These are phyloP conservation scores for Sebastes ruberrimus DNA, from an alignment of 2,797 vertebrate species.

Conservation along the genomic window DNA sequence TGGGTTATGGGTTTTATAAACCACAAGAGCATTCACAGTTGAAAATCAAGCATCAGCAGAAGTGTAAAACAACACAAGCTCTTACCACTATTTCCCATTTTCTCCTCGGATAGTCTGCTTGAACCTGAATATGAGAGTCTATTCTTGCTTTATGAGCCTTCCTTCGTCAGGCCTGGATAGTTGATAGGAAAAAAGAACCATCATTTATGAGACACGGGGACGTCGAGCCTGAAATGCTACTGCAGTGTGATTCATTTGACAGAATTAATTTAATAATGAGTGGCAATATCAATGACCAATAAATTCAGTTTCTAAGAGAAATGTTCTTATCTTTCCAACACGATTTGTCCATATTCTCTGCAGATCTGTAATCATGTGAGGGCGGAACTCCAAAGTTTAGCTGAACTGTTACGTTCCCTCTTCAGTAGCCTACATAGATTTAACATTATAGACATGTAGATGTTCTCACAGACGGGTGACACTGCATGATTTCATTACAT, in stretches of 20 bases:
- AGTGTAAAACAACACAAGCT: background rate
- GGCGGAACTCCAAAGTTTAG: background rate
- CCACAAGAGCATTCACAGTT: background rate
- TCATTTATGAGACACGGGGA: background rate
- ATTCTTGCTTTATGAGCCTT: background rate
- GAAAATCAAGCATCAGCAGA: background rate
- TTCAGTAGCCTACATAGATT: background rate
- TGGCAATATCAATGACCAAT: too few species aligned
- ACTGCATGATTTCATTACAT: background rate
- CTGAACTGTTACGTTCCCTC: background rate
- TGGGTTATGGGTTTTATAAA: background rate
- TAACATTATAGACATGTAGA: background rate
- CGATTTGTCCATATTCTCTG: background rate
- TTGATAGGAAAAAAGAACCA: background rate
- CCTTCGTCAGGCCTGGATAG: background rate
- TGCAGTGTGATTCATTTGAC: background rate
- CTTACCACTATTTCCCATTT: background rate
- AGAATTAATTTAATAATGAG: background rate
- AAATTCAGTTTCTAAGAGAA: background rate
- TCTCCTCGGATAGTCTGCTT: background rate
- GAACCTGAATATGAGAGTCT: background rate
- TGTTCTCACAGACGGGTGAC: background rate
- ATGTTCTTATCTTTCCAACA: background rate
- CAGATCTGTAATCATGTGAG: background rate
- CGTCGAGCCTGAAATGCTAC: background rate